Conservation (phyloP, 2,113 vertebrate genomes). For the Epinephelus cyanopodus region DNA sequence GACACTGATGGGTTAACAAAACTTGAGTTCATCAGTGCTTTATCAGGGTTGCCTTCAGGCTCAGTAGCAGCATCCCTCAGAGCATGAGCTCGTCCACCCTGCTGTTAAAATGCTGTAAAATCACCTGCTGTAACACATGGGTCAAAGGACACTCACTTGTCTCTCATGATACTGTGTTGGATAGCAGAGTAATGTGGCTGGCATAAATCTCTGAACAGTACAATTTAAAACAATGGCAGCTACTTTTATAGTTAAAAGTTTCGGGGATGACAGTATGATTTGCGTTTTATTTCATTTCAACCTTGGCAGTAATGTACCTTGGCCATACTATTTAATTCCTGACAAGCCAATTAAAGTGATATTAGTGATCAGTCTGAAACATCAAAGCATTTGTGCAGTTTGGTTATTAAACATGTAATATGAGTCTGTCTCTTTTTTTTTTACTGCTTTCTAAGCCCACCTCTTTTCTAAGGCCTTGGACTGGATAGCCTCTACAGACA, state of each 20-base stretch:
- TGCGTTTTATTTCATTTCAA: constrained; percentile 12
- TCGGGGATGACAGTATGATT: not conserved
- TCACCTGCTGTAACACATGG: not conserved
- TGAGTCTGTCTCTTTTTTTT: not conserved
- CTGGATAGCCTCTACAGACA: not conserved
- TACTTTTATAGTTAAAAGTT: constrained; percentile 56
- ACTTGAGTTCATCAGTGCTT: not conserved
- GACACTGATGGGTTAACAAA: not conserved
- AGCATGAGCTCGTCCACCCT: constrained; percentile 47
- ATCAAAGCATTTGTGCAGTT: constrained; percentile 6
- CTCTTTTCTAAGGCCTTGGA: constrained; percentile 28
- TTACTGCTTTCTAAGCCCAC: constrained; percentile 36
- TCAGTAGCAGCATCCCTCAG: constrained; percentile 26
- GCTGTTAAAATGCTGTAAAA: constrained; percentile 49
- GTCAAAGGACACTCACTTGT: not conserved
- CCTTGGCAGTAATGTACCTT: not conserved
- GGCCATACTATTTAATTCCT: constrained; percentile 4
- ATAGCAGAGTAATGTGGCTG: constrained; percentile 4
- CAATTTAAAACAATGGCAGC: constrained; percentile 68
- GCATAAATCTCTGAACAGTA: constrained; percentile 17
- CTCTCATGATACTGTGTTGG: constrained; percentile 1
- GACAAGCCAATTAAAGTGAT: not conserved
- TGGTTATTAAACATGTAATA: not conserved
- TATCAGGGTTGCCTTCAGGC: not conserved
- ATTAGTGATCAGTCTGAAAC: constrained; percentile 19